A percentile compares a stretch with the other conserved stretches of the same genome.
These are phyloP conservation scores for Megaptera novaeangliae DNA, from an alignment of 2,113 vertebrate genomes.

Conservation along the genomic window DNA sequence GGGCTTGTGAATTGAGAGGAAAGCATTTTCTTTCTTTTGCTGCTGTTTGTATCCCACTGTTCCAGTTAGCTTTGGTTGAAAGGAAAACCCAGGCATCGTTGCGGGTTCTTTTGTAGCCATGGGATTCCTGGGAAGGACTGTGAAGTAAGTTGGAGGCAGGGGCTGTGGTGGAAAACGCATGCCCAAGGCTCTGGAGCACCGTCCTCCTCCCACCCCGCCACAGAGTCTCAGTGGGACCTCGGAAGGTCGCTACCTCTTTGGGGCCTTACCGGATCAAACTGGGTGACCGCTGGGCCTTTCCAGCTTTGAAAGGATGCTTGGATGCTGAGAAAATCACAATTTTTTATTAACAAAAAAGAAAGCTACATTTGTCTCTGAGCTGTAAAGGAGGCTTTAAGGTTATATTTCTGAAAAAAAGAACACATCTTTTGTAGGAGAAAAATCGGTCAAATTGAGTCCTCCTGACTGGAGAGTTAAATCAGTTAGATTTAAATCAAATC, in stretches of 20 bases:
- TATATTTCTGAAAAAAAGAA: conserved; percentile 47
- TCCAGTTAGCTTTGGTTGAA: background rate
- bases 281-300: background rate
- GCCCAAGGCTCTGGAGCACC: background rate
- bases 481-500: conserved; percentile 62
- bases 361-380: conserved; percentile 31
- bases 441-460: conserved; percentile 61
- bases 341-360: conserved; percentile 32
- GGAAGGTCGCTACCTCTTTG: background rate
- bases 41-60: background rate
- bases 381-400: conserved; percentile 48
- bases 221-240: background rate
- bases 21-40: background rate
- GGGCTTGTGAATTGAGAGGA: background rate
- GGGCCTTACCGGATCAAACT: background rate
- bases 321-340: conserved; percentile 31
- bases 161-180: background rate
- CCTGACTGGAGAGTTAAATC: conserved; percentile 57
- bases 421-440: conserved; percentile 52
- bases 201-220: background rate
- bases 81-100: background rate
- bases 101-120: background rate
- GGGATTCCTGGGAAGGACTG: background rate
- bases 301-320: background rate
- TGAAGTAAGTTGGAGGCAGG: background rate